Base-by-base conservation (phyloP, 2,888 invertebrate genomes). In the Macaria notata region DNA sequence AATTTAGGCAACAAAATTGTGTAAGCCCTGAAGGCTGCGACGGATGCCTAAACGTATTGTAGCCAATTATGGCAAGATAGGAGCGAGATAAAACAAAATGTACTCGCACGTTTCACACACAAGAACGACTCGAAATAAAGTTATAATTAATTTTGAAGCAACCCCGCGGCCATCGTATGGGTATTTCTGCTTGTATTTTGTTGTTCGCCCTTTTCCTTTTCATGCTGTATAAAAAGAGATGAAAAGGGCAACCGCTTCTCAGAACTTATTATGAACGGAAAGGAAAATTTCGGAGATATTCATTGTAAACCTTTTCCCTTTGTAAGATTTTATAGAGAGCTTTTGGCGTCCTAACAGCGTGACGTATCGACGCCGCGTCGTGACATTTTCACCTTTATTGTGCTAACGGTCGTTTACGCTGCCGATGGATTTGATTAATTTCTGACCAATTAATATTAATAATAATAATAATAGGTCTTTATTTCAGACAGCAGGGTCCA, bases 291-390 rank as follows among this genome's bases (percentile, higher is more conserved):
- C 65, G 44, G 62, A 70, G 70, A 73, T 70, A 72, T 72, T 73
- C 65, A 69, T 70, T 72, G 64, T 64, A 66, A 68, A 73, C 66
- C 64, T 69, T 68, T 68, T 69, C 66, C 66, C 66, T 74, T 77
- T 71, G 71, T 71, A 54, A 65, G 58, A 62, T 69, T 73, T 71
- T 70, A 63, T 63, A 61, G 60, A 56, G 60, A 59, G 61, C 63
- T 63, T 65, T 49, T 61, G 45, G 51, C 42, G 62, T 55, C 61
- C 60, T 46, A 56, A 36, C 1, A 48, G 63, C 67, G 62, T 65
- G 67, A 66, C 63, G 62, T 64, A 60, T 64, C 52, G 55, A 59
- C 65, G 59, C 49, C 52, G 31, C 19, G 19, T 19, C 19, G 54
- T 57, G 48, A 59, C 47, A 65, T 59, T 57, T 53, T 49, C 52